These are phyloP conservation scores for Ophioninae sp. DNA, from an alignment of 2,888 invertebrate genomes.

Conservation along the genomic window DNA sequence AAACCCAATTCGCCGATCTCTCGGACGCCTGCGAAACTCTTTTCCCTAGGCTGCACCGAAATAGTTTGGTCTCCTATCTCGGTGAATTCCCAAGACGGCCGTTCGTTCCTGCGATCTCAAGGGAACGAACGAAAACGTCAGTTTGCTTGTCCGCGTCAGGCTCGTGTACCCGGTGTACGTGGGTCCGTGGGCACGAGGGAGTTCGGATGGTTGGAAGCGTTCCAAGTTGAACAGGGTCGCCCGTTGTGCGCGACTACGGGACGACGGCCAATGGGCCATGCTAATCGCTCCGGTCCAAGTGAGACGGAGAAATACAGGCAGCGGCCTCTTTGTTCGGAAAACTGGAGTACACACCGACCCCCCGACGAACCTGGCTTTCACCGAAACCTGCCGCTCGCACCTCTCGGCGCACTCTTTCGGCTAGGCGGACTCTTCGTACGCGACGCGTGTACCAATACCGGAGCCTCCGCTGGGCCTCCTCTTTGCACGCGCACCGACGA, in stretches of 20 bases:
- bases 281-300: constrained; percentile 77
- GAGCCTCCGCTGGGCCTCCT: constrained; percentile 8
- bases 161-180: constrained; percentile 42
- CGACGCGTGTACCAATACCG: background rate
- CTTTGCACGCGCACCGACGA: constrained; percentile 53
- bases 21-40: no score
- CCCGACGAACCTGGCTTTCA: constrained; percentile 35
- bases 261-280: constrained; percentile 77
- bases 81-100: constrained; percentile 45
- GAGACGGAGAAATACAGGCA: constrained; percentile 46
- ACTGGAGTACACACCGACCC: constrained; percentile 51
- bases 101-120: background rate
- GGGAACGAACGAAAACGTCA: constrained; percentile 46
- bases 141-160: constrained; percentile 54
- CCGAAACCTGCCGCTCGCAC: constrained; percentile 35
- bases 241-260: constrained; percentile 73
- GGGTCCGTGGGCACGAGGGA: constrained; percentile 68
- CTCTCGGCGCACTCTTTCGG: constrained; percentile 23
- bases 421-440: constrained; percentile 7
- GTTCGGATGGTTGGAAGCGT: constrained; percentile 74
- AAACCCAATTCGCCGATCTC: no score
- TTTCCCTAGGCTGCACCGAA: constrained; percentile 49
- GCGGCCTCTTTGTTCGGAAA: constrained; percentile 61
- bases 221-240: constrained; percentile 78
- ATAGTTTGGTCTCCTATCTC: constrained; percentile 56